Percentiles rank a stretch among this genome's conserved stretches.
Evolutionary conservation across 2,888 invertebrate genomes (phyloP).

Genomic region (Cheilosia vulpina): DNA sequence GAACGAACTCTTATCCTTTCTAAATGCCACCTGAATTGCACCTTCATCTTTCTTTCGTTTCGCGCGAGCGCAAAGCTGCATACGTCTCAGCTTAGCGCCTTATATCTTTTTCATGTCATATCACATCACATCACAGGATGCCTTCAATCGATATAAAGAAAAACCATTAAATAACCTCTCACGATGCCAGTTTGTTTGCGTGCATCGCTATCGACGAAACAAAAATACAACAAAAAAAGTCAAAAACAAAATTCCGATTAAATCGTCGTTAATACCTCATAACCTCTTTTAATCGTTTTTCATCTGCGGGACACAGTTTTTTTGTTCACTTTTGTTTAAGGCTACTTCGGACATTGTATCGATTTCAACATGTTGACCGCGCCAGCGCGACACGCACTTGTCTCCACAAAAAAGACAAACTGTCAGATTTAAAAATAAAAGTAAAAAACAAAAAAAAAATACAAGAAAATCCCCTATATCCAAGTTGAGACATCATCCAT

Average conservation of each 20-base stretch:
- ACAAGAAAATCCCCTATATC: slow-evolving; percentile 52
- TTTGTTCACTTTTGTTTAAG: slow-evolving; percentile 44
- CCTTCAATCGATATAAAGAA: slow-evolving; percentile 26
- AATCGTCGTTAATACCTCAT: slow-evolving; percentile 74
- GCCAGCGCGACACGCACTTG: slow-evolving; percentile 72
- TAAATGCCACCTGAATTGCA: slow-evolving; percentile 36
- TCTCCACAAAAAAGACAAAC: slow-evolving; percentile 68
- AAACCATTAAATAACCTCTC: slow-evolving; percentile 55
- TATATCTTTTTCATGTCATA: slow-evolving; percentile 68
- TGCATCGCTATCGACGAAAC: slow-evolving; percentile 27
- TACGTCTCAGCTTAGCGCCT: slow-evolving; percentile 62
- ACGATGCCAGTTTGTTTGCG: slow-evolving; percentile 36
- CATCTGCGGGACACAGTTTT: slow-evolving; percentile 67
- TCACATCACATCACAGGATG: slow-evolving; percentile 62
- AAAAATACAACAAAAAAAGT: slow-evolving; percentile 6
- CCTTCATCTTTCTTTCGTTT: neutral
- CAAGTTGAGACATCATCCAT: slow-evolving; percentile 70
- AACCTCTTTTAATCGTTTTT: slow-evolving; percentile 74
- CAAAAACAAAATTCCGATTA: slow-evolving; percentile 75
- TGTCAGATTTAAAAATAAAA: slow-evolving; percentile 72
- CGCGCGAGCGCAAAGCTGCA: slow-evolving; percentile 8
- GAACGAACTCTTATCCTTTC: slow-evolving; percentile 3
- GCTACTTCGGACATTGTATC: slow-evolving; percentile 74
- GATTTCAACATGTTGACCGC: slow-evolving; percentile 73
- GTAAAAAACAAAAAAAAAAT: slow-evolving; percentile 12